Conservation (phyloP, 2,797 vertebrate genomes). For the Poliocrania exsul region DNA sequence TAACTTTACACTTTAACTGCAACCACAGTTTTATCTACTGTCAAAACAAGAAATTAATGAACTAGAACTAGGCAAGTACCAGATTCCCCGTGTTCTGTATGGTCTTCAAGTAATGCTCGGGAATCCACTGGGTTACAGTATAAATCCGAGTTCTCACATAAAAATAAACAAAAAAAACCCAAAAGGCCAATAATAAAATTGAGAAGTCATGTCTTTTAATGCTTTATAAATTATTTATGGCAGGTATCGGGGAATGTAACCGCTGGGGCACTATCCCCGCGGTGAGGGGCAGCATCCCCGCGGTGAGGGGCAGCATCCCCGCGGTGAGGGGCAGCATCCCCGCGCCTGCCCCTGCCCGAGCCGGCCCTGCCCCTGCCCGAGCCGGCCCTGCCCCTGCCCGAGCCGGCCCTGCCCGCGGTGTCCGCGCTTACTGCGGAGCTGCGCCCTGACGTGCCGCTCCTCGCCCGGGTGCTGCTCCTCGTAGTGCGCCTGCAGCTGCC, state of each 20-base stretch:
- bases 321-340: too few species aligned
- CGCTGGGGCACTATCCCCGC: too few species aligned
- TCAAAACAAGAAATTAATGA: background rate
- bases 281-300: too few species aligned
- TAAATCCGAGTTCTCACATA: background rate
- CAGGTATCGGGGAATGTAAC: rapidly evolving
- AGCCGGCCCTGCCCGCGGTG: too few species aligned
- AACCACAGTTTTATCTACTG: background rate
- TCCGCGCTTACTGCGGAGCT: conserved; percentile 86
- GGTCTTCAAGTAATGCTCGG: background rate
- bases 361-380: too few species aligned
- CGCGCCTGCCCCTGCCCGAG: too few species aligned
- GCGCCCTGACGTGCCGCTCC: conserved; percentile 87
- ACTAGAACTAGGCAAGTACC: background rate
- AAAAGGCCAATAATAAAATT: background rate
- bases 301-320: too few species aligned
- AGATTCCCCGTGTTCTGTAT: background rate
- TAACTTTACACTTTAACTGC: background rate
- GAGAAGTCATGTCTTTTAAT: background rate
- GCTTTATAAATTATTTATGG: background rate
- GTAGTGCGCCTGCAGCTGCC: conserved; percentile 95
- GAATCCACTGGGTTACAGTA: background rate
- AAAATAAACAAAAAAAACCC: rapidly evolving
- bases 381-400: too few species aligned
- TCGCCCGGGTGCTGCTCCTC: conserved; percentile 93